Percentiles rank a stretch among this genome's conserved stretches.
These are phyloP conservation scores for Pangasianodon hypophthalmus DNA, from an alignment of 2,113 vertebrate genomes.

Conservation along the genomic window DNA sequence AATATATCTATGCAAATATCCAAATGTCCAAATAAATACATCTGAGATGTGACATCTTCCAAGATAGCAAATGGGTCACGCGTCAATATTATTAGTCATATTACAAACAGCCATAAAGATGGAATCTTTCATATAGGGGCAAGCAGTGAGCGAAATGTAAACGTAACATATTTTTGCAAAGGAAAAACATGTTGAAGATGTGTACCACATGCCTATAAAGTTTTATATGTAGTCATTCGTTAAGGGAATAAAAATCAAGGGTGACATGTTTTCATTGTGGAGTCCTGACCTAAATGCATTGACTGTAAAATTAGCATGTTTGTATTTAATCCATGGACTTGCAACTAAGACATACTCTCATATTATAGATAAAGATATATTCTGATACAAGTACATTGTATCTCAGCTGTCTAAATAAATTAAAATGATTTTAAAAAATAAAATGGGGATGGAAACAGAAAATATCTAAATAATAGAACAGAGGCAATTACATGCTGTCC, in stretches of 20 bases:
- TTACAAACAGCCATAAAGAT: slow-evolving; percentile 66
- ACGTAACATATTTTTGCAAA: slow-evolving; percentile 51
- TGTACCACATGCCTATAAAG: background rate
- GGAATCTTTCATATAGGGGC: slow-evolving; percentile 64
- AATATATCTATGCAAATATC: slow-evolving; percentile 62
- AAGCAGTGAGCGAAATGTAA: slow-evolving; percentile 71
- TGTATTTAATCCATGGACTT: slow-evolving; percentile 7
- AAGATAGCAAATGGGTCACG: slow-evolving; percentile 39
- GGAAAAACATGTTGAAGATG: slow-evolving; percentile 1
- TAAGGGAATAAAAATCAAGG: background rate
- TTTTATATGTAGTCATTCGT: slow-evolving; percentile 2
- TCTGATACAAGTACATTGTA: background rate
- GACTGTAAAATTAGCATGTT: slow-evolving; percentile 21
- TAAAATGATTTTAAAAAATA: slow-evolving; percentile 41
- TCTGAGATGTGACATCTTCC: slow-evolving; percentile 53
- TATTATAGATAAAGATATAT: slow-evolving; percentile 15
- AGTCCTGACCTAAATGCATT: slow-evolving; percentile 1
- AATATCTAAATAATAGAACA: slow-evolving; percentile 60
- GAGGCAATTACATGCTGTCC: slow-evolving; percentile 64
- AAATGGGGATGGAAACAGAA: slow-evolving; percentile 61
- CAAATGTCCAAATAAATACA: slow-evolving; percentile 72
- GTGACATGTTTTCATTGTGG: background rate
- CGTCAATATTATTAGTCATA: slow-evolving; percentile 56
- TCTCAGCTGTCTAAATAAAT: slow-evolving; percentile 51
- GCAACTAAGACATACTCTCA: slow-evolving; percentile 17